Percentiles rank a stretch among this genome's conserved stretches.
Evolutionary conservation across 2,888 invertebrate genomes (phyloP).

Genomic region (Mesorhabditis sp.): DNA sequence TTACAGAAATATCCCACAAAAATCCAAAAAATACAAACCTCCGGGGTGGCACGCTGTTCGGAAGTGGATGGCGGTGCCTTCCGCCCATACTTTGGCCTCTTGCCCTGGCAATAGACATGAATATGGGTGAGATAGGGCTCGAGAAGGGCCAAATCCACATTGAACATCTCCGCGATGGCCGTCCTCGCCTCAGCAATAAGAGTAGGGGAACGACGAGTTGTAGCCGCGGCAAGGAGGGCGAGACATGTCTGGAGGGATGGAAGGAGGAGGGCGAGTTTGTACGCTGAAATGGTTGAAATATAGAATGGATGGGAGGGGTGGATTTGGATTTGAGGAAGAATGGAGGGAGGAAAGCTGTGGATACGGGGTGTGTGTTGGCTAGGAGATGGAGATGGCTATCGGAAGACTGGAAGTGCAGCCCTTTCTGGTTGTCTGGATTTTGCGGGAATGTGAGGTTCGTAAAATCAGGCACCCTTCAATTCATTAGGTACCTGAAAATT

Average conservation of each 20-base stretch:
- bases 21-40: background rate
- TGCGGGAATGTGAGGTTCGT: too few species aligned
- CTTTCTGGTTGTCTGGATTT: too few species aligned
- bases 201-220: background rate
- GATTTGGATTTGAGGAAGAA: background rate
- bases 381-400: too few species aligned
- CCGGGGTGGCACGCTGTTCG: background rate
- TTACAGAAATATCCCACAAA: too few species aligned
- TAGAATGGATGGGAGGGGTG: background rate
- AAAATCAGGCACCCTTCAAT: too few species aligned
- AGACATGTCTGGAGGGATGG: constrained; percentile 2
- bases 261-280: background rate
- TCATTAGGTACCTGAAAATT: too few species aligned
- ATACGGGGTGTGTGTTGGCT: too few species aligned
- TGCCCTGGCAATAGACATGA: background rate
- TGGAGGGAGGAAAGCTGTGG: too few species aligned
- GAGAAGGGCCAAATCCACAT: background rate
- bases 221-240: background rate
- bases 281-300: background rate
- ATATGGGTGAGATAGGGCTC: background rate
- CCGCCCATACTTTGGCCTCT: constrained; percentile 1
- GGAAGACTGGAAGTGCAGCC: too few species aligned
- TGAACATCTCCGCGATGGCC: background rate
- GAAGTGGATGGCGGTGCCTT: background rate
- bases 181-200: background rate